phyloP scores from a whole-genome alignment of 2,888 invertebrate species.

The Heliconius charithonia region DNA sequence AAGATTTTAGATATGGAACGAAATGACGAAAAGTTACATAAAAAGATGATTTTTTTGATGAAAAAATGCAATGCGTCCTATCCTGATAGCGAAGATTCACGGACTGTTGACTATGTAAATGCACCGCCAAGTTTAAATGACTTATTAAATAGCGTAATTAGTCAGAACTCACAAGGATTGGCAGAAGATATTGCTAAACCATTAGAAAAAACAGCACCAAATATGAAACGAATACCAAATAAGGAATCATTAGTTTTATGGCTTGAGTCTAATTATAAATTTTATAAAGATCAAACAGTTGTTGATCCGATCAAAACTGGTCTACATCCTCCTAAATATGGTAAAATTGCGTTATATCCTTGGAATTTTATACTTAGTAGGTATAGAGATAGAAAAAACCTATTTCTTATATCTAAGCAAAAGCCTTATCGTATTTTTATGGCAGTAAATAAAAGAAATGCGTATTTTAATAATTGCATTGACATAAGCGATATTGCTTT shows the following conservation, averaged over 20 bases:
- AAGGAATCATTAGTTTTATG: constrained; percentile 63
- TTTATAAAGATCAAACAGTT: constrained; percentile 61
- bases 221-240: constrained; percentile 47
- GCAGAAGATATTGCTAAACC: background rate
- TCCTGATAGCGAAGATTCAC: constrained; percentile 23
- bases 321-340: constrained; percentile 62
- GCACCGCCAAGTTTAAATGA: constrained; percentile 34
- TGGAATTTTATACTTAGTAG: constrained; percentile 73
- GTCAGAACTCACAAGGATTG: background rate
- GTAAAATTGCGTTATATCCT: constrained; percentile 64
- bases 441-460: constrained; percentile 60
- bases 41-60: constrained; percentile 54
- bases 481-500: constrained; percentile 69
- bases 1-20: constrained; percentile 70
- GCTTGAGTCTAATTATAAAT: constrained; percentile 70
- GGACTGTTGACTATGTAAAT: constrained; percentile 28
- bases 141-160: constrained; percentile 36
- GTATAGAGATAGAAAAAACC: constrained; percentile 68
- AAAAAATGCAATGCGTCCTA: constrained; percentile 19
- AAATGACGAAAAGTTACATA: constrained; percentile 63
- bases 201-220: background rate
- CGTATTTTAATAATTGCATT: constrained; percentile 65
- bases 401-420: constrained; percentile 65
- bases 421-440: constrained; percentile 70
- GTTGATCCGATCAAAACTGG: constrained; percentile 56